A percentile compares a stretch with the other conserved stretches of the same genome.
phyloP scores from a whole-genome alignment of 2,113 vertebrate genomes.

The Myotis lucifugus region DNA sequence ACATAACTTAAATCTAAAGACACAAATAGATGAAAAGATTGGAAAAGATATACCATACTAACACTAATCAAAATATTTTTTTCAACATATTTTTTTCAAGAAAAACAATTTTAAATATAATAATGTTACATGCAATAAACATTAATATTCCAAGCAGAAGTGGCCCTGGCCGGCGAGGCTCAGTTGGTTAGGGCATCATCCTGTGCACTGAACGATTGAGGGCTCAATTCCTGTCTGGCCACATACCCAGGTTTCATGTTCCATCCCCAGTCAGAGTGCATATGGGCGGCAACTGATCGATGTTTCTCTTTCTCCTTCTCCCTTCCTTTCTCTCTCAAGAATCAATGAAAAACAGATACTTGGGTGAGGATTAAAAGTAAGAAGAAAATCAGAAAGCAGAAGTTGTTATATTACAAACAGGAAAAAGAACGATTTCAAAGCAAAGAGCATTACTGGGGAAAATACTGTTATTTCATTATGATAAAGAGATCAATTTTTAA shows the following conservation, averaged over 20 bases:
- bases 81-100: too few relatives aligned
- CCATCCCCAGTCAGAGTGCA: too few relatives aligned
- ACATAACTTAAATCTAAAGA: conserved; percentile 6
- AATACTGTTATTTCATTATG: background rate
- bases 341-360: background rate
- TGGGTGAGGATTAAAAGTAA: background rate
- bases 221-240: background rate
- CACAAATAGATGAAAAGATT: background rate
- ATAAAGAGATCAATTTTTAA: background rate
- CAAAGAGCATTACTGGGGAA: background rate
- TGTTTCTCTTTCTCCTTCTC: background rate
- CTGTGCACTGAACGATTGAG: too few relatives aligned
- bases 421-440: background rate
- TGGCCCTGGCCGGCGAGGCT: too few relatives aligned
- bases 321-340: background rate
- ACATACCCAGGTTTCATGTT: background rate
- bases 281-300: background rate
- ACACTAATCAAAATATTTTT: background rate
- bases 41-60: background rate
- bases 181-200: background rate
- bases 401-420: background rate
- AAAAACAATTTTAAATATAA: too few relatives aligned
- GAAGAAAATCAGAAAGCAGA: background rate
- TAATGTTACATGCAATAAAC: too few relatives aligned
- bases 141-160: background rate